Conservation (phyloP, 2,113 vertebrate species). For the Shinisaurus crocodilurus region DNA sequence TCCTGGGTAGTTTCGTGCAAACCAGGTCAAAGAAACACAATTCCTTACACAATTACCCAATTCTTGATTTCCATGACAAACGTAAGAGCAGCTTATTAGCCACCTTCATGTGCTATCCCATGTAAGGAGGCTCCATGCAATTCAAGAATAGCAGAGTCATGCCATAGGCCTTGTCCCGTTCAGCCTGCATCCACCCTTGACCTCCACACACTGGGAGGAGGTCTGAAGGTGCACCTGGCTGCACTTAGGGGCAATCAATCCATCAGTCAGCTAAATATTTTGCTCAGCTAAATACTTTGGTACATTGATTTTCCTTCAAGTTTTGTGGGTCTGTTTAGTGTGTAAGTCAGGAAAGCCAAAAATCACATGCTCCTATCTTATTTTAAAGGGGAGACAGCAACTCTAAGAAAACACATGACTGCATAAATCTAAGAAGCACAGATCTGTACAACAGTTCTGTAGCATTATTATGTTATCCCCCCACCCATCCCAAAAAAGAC, state of each 20-base stretch:
- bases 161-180: not conserved
- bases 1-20: too few species aligned
- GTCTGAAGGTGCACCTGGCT: not conserved
- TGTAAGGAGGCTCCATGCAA: not conserved
- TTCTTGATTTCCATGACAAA: too few species aligned
- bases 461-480: not conserved
- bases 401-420: not conserved
- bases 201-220: not conserved
- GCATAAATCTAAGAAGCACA: constrained; percentile 26
- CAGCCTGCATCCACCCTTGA: not conserved
- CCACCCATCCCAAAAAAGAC: constrained; percentile 35
- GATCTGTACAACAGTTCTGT: not conserved
- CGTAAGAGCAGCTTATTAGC: not conserved
- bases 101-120: not conserved
- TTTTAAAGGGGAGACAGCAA: not conserved
- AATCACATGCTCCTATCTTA: not conserved
- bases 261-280: not conserved
- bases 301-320: not conserved
- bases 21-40: too few species aligned
- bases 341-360: not conserved
- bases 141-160: not conserved
- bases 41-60: not conserved
- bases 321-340: not conserved
- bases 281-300: not conserved
- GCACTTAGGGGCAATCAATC: not conserved